These are phyloP conservation scores for Gastrophysa polygoni DNA, from an alignment of 2,888 invertebrate genomes.

Conservation along the genomic window DNA sequence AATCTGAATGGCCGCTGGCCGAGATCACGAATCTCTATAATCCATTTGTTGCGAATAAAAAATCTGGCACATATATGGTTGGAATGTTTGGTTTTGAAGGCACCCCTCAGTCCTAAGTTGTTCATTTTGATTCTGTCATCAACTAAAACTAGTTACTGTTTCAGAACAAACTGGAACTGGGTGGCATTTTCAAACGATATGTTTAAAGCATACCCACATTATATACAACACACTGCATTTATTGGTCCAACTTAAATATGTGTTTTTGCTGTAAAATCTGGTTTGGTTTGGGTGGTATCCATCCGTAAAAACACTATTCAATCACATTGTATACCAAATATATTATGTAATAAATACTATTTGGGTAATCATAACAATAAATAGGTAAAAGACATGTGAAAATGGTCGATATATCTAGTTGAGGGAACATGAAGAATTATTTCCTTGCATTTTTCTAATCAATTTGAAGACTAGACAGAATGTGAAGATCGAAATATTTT, in stretches of 20 bases:
- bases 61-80: constrained; percentile 70
- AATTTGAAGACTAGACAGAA: no score
- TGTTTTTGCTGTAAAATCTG: constrained; percentile 56
- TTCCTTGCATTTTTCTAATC: no score
- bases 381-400: no score
- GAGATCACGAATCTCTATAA: constrained; percentile 45
- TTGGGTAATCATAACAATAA: no score
- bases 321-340: not conserved
- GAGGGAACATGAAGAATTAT: no score
- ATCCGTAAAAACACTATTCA: constrained; percentile 9
- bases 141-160: constrained; percentile 37
- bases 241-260: constrained; percentile 58
- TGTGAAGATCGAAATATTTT: no score
- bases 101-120: constrained; percentile 35
- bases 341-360: no score
- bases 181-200: constrained; percentile 52
- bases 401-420: no score
- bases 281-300: constrained; percentile 51
- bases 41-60: constrained; percentile 60
- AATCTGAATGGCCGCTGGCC: constrained; percentile 37
- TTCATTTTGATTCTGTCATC: constrained; percentile 40
- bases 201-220: constrained; percentile 55
- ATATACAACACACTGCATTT: constrained; percentile 52
- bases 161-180: constrained; percentile 34
- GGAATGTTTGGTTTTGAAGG: constrained; percentile 61